Evolutionary conservation across 2,797 vertebrate genomes (phyloP).

Genomic region (Xenops minutus): DNA sequence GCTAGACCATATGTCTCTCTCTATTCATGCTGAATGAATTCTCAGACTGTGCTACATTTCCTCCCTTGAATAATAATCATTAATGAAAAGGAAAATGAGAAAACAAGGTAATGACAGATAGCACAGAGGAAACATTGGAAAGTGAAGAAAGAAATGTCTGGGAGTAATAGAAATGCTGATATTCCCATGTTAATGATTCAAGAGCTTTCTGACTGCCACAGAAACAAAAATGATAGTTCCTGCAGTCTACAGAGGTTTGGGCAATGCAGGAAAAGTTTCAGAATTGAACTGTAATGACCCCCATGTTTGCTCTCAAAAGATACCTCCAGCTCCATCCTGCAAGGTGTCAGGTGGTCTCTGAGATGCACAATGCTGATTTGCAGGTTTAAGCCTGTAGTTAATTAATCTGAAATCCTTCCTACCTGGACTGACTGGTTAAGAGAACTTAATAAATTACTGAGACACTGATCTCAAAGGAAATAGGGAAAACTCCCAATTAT

Average conservation of each 20-base stretch:
- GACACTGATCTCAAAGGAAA: background rate
- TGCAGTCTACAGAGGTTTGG: background rate
- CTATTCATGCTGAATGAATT: constrained; percentile 35
- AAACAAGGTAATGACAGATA: constrained; percentile 60
- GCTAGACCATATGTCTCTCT: background rate
- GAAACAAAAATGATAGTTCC: background rate
- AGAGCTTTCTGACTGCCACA: background rate
- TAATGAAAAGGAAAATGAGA: constrained; percentile 63
- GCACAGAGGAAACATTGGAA: constrained; percentile 52
- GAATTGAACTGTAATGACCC: background rate
- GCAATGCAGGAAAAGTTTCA: background rate
- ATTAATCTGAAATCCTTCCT: constrained; percentile 10
- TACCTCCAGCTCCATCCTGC: background rate
- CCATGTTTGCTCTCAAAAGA: background rate
- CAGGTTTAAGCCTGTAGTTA: background rate
- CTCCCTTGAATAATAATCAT: constrained; percentile 33
- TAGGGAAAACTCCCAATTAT: background rate
- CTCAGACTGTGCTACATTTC: constrained; percentile 31
- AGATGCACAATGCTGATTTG: background rate
- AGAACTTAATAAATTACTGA: constrained; percentile 15
- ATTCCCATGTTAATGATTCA: constrained; percentile 15
- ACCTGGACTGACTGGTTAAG: background rate
- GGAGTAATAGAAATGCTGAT: background rate
- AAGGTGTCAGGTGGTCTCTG: background rate
- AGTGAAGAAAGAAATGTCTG: constrained; percentile 67